Base-by-base conservation (phyloP, 1,140 invertebrate genomes). In the Phenacoccus solenopsis region DNA sequence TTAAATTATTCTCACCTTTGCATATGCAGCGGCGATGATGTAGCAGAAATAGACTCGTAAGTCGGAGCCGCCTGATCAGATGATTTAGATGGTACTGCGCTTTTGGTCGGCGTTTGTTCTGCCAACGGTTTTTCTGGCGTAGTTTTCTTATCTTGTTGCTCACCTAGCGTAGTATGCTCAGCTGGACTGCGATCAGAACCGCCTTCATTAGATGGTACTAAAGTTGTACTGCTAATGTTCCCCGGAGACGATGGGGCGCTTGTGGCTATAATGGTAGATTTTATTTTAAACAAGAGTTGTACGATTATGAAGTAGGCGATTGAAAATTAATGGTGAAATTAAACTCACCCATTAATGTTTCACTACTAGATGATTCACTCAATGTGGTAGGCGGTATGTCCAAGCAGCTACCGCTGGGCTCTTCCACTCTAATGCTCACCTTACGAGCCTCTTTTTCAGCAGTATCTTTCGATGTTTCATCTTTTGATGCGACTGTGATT, bases 201-300 rank as follows among this genome's bases (percentile, higher is more conserved):
- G n/a, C n/a, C n/a, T n/a, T n/a, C n/a, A n/a, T n/a, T 49, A 1
- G 68, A 32, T 21, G 69, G 32, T 20, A 70, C 69, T n/a, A 70
- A 56, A 1, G 69, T 70, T 5, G 49, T 49, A 27, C 32, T 69
- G 21, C 68, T 69, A n/a, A 69, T 75, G 70, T 87, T 88, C 32
- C 87, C 86, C 0, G 88, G 88, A 0, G 88, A 89, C 0, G 86
- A 86, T 49, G 86, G 84, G 22, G 81, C 82, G 76, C 84, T 86
- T 9, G 81, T 72, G 4, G 68, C 59, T 64, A 16, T 27, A 7
- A 49, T 9, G 38, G 20, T 49, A 49, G 38, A n/a, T 49, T 16
- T 16, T n/a, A 49, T 5, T 5, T 16, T 49, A 49, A 13, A 13
- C 16, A 49, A 16, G 38, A 49, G 13, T 16, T 16, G 16, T 49